A percentile compares a stretch with the other conserved stretches of the same genome.
phyloP scores from a whole-genome alignment of 2,113 vertebrate genomes.

The Neolamprologus toae region DNA sequence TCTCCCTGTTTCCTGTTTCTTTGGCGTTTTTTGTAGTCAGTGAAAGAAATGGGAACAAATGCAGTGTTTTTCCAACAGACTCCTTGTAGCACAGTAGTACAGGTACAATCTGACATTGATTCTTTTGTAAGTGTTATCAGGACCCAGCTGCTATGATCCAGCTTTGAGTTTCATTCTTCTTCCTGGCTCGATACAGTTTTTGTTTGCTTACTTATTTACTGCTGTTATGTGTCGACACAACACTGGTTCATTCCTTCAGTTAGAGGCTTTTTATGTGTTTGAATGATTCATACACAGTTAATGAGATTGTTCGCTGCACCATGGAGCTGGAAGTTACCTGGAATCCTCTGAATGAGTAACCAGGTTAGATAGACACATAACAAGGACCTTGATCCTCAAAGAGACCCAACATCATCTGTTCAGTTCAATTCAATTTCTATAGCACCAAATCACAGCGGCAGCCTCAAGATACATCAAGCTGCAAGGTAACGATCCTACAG shows the following conservation, averaged over 20 bases:
- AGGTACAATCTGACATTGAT: neutral
- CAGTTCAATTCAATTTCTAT: neutral
- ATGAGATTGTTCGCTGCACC: neutral
- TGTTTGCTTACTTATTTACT: neutral
- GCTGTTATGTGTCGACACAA: neutral
- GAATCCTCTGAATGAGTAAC: neutral
- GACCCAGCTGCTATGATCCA: neutral
- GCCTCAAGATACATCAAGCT: neutral
- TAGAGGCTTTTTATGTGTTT: neutral
- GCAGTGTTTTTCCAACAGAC: neutral
- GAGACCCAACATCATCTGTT: neutral
- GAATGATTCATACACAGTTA: neutral
- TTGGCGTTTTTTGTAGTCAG: neutral
- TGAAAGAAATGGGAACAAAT: neutral
- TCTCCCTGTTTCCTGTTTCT: neutral
- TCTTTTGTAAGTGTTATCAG: neutral
- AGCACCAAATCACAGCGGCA: neutral
- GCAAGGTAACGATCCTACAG: neutral
- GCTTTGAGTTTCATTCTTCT: neutral
- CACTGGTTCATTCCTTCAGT: neutral
- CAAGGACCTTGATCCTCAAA: neutral
- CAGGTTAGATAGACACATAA: neutral
- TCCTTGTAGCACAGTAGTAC: rapidly evolving
- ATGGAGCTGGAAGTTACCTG: neutral
- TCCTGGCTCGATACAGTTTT: rapidly evolving